Evolutionary conservation across 92 coral and sea anemone genomes (phyloP), one percentile per base, ranked within the genome.

Genomic region (Ricordea florida): DNA sequence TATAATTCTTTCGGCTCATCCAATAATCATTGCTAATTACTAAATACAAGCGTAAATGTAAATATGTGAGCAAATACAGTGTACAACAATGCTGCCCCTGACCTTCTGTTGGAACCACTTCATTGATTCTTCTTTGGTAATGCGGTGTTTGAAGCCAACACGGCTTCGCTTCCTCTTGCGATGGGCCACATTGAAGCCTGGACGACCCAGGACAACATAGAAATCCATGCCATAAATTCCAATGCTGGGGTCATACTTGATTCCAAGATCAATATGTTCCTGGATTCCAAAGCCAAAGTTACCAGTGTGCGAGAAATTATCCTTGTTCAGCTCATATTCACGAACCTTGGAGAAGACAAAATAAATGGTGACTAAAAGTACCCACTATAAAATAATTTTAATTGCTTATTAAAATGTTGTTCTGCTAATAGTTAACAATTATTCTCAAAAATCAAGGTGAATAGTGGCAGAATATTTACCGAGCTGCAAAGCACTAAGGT

Each of bases 101-200:
- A 94, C 98, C 97, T 94, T 94, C 74, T 94, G 98, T 45, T 94
- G 98, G 79, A 94, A 94, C 98, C 98, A 94, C 65, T 94, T 94
- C 98, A 94, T 94, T 1, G 98, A 92, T 69, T 94, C 98, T 9
- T 94, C 98, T 80, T 94, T 92, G 9, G 78, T 79, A 10, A 94
- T 79, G 57, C 93, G 84, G 66, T 94, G 98, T 23, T 90, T 79
- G 58, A 59, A 72, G 45, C 98, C 98, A 1, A 94, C 79, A 2
- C 93, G 69, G 49, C 93, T 74, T 22, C 75, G 80, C 32, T 73
- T 74, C 76, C 87, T 79, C 58, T 80, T 81, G 57, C 93, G 85
- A 58, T 94, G 82, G 41, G 94, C 72, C 23, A 94, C 76, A 66
- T 90, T 86, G 72, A 92, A 91, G 13, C 98, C 97, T 66, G 98